These are phyloP conservation scores for Pocillopora meandrina DNA, from an alignment of 92 coral and sea anemone species.

Conservation along the genomic window DNA sequence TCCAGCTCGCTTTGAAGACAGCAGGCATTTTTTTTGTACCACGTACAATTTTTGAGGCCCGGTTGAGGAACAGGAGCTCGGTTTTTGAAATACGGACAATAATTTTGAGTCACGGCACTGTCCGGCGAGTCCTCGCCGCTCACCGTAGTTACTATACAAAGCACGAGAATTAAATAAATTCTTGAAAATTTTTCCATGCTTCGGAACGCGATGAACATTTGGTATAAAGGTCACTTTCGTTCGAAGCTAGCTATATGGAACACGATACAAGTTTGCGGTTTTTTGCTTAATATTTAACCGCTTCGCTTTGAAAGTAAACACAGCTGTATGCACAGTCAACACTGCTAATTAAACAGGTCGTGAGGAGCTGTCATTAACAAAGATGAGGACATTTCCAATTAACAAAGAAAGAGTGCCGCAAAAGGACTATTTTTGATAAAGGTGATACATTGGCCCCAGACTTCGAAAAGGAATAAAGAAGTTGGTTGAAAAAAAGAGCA, in stretches of 20 bases:
- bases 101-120: conserved; percentile 40
- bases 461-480: not conserved
- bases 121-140: not conserved
- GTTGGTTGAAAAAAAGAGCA: no score
- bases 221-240: not conserved
- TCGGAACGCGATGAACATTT: not conserved
- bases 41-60: conserved; percentile 85
- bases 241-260: conserved; percentile 1
- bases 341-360: not conserved
- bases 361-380: not conserved
- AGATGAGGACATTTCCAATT: not conserved
- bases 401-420: not conserved
- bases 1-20: conserved; percentile 84
- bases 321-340: conserved; percentile 8
- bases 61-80: conserved; percentile 95
- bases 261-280: conserved; percentile 1
- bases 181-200: conserved; percentile 6
- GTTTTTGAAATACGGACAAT: conserved; percentile 93
- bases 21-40: conserved; percentile 88
- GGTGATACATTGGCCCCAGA: not conserved
- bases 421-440: not conserved
- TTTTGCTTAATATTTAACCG: conserved; percentile 35
- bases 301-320: conserved; percentile 10
- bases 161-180: not conserved
- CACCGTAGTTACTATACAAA: not conserved